A percentile compares a stretch with the other conserved stretches of the same genome.
Evolutionary conservation across 2,113 vertebrate genomes (phyloP).

Genomic region (Antigone vipio): DNA sequence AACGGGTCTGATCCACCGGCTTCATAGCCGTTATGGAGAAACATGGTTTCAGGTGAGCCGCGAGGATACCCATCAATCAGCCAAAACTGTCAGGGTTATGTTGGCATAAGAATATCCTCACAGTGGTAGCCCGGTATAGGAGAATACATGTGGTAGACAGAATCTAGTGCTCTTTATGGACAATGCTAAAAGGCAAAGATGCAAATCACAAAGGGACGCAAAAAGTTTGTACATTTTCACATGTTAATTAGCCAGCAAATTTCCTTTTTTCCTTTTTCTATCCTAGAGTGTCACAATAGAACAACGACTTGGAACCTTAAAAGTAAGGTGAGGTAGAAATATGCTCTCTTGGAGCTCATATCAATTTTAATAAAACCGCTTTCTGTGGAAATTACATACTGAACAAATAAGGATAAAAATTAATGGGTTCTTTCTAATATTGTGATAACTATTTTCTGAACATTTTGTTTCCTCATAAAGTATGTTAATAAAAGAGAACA

Average conservation of each 20-base stretch:
- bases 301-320: not conserved
- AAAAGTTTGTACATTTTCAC: not conserved
- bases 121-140: not conserved
- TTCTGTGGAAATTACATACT: not conserved
- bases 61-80: not conserved
- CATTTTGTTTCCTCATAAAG: not conserved
- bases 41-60: not conserved
- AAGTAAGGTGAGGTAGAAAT: not conserved
- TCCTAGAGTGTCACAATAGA: not conserved
- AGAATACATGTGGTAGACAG: not conserved
- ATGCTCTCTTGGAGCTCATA: not conserved
- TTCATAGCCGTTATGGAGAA: not conserved
- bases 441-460: not conserved
- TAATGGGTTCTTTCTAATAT: not conserved
- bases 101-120: not conserved
- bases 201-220: not conserved
- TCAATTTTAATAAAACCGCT: not conserved
- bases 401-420: conserved; percentile 11
- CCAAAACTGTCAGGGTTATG: accelerated
- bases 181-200: not conserved
- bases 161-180: not conserved
- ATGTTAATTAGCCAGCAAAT: not conserved
- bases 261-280: not conserved
- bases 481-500: not conserved
- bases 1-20: not conserved